A percentile compares a stretch with the other conserved stretches of the same genome.
Conservation (phyloP, 2,888 invertebrate species). For the Adelphocoris suturalis region DNA sequence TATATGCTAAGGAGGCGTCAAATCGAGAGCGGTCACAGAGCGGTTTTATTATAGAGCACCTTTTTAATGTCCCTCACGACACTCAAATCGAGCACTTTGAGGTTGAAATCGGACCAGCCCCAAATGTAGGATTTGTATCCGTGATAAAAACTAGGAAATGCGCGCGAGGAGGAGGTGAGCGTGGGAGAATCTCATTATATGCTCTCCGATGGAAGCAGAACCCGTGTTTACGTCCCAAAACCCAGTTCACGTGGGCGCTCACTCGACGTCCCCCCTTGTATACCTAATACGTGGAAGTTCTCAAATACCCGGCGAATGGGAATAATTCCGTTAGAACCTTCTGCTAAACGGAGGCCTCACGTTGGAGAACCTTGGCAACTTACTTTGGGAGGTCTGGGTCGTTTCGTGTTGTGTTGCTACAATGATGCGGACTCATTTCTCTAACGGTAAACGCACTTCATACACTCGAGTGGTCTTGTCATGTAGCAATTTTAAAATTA, state of each 20-base stretch:
- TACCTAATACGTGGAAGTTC: constrained; percentile 26
- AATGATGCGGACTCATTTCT: background rate
- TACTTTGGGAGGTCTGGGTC: constrained; percentile 14
- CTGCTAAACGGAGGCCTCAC: background rate
- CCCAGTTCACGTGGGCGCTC: constrained; percentile 2
- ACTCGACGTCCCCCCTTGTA: background rate
- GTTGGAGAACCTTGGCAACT: constrained; percentile 19
- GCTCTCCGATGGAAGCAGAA: background rate
- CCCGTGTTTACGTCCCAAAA: constrained; percentile 2
- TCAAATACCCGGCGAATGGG: constrained; percentile 22
- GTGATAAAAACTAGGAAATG: background rate
- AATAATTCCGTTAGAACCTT: background rate
- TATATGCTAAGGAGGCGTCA: too few species aligned
- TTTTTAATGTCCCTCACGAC: too few species aligned
- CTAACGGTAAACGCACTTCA: constrained; percentile 4
- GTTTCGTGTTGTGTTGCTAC: background rate
- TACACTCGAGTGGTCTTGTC: too few species aligned
- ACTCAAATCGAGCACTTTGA: too few species aligned
- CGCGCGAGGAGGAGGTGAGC: background rate
- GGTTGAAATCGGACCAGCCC: too few species aligned
- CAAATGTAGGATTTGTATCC: background rate
- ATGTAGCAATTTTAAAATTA: too few species aligned
- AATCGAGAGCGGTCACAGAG: too few species aligned
- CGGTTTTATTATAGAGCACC: too few species aligned
- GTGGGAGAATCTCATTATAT: background rate